Percentiles rank a stretch among this genome's conserved stretches.
Conservation (phyloP, 2,888 invertebrate genomes). For the Acleris literana region DNA sequence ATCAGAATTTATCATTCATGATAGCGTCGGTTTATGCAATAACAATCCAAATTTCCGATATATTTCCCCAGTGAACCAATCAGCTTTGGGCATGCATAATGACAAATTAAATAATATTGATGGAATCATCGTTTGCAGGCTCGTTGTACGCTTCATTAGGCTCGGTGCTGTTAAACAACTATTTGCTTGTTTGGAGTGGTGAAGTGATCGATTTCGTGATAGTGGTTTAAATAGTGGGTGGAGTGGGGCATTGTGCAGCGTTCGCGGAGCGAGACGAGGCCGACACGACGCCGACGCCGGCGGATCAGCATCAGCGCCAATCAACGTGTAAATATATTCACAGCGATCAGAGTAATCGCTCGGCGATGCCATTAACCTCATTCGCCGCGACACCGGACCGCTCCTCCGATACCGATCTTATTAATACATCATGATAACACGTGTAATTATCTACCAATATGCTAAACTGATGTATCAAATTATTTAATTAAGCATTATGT, state of each 20-base stretch:
- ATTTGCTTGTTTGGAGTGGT: constrained; percentile 26
- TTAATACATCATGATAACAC: constrained; percentile 53
- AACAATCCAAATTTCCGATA: constrained; percentile 43
- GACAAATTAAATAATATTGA: constrained; percentile 40
- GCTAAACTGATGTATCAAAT: constrained; percentile 29
- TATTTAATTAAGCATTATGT: constrained; percentile 31
- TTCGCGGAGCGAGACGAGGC: constrained; percentile 9
- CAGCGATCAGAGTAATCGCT: constrained; percentile 74
- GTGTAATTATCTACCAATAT: constrained; percentile 33
- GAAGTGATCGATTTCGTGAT: constrained; percentile 23
- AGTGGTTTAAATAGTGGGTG: constrained; percentile 27
- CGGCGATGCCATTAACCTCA: constrained; percentile 75
- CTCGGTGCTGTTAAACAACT: constrained; percentile 24
- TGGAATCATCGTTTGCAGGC: constrained; percentile 28
- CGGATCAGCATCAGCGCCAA: constrained; percentile 73
- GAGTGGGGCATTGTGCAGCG: constrained; percentile 19
- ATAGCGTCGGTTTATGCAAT: constrained; percentile 54
- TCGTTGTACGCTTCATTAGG: constrained; percentile 25
- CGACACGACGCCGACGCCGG: constrained; percentile 56
- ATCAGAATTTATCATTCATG: constrained; percentile 66
- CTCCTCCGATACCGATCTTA: constrained; percentile 63
- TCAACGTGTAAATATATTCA: constrained; percentile 81
- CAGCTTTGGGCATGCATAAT: constrained; percentile 30
- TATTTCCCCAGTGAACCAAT: constrained; percentile 37
- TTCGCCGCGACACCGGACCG: constrained; percentile 65